Evolutionary conservation across 2,797 vertebrate species (phyloP).

Genomic region (Ciconia nigra): DNA sequence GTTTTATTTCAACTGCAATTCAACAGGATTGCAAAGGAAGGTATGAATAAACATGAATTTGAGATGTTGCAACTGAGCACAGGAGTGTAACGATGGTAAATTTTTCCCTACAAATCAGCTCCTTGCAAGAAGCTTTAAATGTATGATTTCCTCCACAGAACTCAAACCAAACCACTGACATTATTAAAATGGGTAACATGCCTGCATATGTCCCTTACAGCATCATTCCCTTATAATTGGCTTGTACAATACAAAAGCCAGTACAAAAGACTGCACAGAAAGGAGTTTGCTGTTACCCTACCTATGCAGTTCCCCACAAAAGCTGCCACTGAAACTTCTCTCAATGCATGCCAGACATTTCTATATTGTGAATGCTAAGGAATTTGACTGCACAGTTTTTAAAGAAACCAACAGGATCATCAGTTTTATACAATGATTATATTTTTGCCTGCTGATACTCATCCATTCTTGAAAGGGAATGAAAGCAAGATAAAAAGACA

Average conservation of each 20-base stretch:
- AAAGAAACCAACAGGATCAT: neutral
- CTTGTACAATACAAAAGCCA: neutral
- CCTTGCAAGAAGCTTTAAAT: neutral
- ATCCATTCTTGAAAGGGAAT: neutral
- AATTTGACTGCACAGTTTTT: neutral
- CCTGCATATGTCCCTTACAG: neutral
- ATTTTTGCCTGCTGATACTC: neutral
- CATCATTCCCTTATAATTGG: neutral
- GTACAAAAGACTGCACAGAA: neutral
- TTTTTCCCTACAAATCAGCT: neutral
- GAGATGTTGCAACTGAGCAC: neutral
- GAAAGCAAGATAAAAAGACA: neutral
- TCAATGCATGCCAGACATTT: neutral
- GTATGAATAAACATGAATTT: neutral
- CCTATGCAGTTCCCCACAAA: neutral
- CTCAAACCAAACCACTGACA: neutral
- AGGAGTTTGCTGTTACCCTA: neutral
- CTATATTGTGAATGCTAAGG: neutral
- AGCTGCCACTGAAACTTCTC: neutral
- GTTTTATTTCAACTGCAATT: neutral
- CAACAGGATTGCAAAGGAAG: neutral
- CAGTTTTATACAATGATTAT: neutral
- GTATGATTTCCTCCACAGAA: neutral
- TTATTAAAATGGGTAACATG: neutral
- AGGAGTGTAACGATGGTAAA: neutral